These are phyloP conservation scores for Lithophane leautieri DNA, from an alignment of 2,888 invertebrate species.

Conservation along the genomic window DNA sequence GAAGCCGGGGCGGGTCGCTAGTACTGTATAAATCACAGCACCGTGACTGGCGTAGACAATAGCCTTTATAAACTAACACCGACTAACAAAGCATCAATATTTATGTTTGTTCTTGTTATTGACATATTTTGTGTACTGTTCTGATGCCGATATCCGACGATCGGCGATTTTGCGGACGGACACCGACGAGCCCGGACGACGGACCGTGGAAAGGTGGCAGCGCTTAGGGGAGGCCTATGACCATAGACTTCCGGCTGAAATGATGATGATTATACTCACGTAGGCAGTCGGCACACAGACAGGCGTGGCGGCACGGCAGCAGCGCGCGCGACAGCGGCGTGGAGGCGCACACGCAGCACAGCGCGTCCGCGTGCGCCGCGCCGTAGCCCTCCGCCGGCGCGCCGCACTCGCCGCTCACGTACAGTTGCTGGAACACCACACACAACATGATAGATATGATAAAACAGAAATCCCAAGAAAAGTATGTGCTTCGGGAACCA, in stretches of 20 bases:
- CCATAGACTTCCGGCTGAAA: not conserved
- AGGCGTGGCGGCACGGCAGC: slow-evolving; percentile 96
- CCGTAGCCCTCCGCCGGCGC: slow-evolving; percentile 77
- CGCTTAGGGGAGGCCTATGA: not conserved
- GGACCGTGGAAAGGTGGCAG: too few relatives aligned
- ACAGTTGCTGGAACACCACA: slow-evolving; percentile 92
- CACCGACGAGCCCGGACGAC: too few relatives aligned
- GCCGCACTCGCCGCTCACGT: slow-evolving; percentile 92
- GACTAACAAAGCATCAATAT: slow-evolving; percentile 23
- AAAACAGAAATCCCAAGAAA: not conserved
- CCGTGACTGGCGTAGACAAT: slow-evolving; percentile 32
- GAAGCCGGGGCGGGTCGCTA: too few relatives aligned
- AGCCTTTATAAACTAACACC: slow-evolving; percentile 8
- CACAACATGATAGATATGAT: not conserved
- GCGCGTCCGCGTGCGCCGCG: slow-evolving; percentile 76
- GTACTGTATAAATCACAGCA: slow-evolving; percentile 22
- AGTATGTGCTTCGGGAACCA: not conserved
- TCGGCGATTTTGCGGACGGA: too few relatives aligned
- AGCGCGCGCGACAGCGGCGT: slow-evolving; percentile 94
- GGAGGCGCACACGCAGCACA: slow-evolving; percentile 96
- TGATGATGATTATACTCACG: slow-evolving; percentile 79
- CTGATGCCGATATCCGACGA: too few relatives aligned
- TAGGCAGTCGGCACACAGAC: slow-evolving; percentile 95
- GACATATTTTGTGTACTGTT: not conserved
- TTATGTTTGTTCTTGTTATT: slow-evolving; percentile 41